Percentiles rank a stretch among this genome's conserved stretches.
These are phyloP conservation scores for Epicampocera succincta DNA, from an alignment of 2,888 invertebrate species.

Conservation along the genomic window DNA sequence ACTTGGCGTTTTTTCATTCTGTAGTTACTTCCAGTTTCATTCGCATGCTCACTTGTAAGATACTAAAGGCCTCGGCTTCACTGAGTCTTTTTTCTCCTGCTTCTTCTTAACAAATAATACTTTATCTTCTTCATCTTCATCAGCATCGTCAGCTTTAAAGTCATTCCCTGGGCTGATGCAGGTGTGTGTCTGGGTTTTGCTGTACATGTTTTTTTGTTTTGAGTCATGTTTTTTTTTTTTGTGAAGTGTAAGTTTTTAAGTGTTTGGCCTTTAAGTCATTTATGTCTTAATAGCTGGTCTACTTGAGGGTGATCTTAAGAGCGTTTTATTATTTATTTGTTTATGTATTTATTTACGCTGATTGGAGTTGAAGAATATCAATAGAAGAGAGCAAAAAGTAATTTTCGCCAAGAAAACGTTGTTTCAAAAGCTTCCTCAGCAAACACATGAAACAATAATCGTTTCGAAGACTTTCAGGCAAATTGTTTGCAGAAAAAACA, in stretches of 20 bases:
- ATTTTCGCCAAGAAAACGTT: no score
- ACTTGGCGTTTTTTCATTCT: conserved; percentile 33
- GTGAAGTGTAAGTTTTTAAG: conserved; percentile 61
- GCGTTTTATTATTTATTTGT: no score
- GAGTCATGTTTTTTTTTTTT: conserved; percentile 59
- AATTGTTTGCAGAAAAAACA: no score
- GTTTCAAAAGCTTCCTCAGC: no score
- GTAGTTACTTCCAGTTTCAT: conserved; percentile 31
- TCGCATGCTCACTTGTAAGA: conserved; percentile 22
- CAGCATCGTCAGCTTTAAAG: conserved; percentile 15
- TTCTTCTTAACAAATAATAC: background rate
- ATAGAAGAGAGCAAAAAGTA: background rate
- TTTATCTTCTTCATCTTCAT: conserved; percentile 19
- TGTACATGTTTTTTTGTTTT: conserved; percentile 10
- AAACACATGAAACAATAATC: no score
- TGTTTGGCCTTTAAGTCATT: conserved; percentile 70
- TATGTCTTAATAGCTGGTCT: conserved; percentile 71
- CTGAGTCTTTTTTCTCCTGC: background rate
- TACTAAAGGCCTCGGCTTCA: conserved; percentile 10
- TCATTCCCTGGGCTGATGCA: conserved; percentile 33
- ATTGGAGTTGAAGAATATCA: conserved; percentile 4
- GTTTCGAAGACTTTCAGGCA: no score
- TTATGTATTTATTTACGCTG: conserved; percentile 40
- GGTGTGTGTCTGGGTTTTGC: conserved; percentile 41
- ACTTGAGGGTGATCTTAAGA: conserved; percentile 56